Evolutionary conservation across 2,113 vertebrate genomes (phyloP), one percentile per base, ranked within the genome.

Genomic region (Syngnathus typhle): DNA sequence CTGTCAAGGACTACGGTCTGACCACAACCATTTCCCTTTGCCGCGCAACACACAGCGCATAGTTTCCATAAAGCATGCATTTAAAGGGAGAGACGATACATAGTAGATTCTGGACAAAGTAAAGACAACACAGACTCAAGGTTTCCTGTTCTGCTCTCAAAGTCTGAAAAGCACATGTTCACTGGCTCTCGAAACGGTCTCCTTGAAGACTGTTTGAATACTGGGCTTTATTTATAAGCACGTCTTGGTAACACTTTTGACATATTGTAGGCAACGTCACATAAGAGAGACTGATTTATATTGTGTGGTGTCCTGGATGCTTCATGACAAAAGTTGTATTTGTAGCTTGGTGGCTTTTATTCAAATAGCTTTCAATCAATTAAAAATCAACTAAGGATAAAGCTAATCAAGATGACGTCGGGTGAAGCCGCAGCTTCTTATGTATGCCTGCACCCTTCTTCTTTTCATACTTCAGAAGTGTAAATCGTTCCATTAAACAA

Each of bases 21-120:
- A 89, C 90, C 89, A 85, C 89, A 91, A 79, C 78, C 84, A 89
- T 91, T 90, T 91, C 87, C 89, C 84, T 80, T 71, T 78, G 84
- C 83, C 75, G 79, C 82, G 79, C 78, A 85, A 85, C 84, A 70
- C 74, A 74, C 78, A 71, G 84, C 82, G 67, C 87, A 88, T 86
- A 88, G 73, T 90, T 89, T 87, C 88, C 88, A 88, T 74, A 79
- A 76, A 89, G 84, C 82, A 81, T 75, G 78, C 70, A 67, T 84
- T 86, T 82, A 84, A 82, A 70, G 68, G 80, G 80, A 71, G 63
- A 71, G 72, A 80, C 75, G 81, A 85, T 87, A 87, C 84, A 88
- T 79, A 85, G 83, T 79, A 85, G 83, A 87, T 81, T 76, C 71
- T 75, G 74, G 62, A 73, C 78, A 83, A 80, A 72, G 70, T 84